phyloP scores from a whole-genome alignment of 2,797 vertebrate genomes.

The Pseudomugil tenellus region DNA sequence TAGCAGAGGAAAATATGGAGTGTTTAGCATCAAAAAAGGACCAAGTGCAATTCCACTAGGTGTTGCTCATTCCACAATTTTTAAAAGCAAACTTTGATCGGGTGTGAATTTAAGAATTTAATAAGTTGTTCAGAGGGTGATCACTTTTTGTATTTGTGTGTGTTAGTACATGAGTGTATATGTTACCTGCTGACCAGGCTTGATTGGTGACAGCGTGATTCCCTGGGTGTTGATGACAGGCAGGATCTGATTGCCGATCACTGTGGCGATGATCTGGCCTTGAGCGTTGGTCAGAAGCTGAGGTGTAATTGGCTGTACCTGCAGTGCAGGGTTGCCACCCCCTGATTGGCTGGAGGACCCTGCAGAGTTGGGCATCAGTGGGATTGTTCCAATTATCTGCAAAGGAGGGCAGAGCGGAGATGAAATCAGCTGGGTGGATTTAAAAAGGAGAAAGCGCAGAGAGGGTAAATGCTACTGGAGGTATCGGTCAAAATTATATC shows the following conservation, averaged over 20 bases:
- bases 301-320: slow-evolving; percentile 98
- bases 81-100: slow-evolving; percentile 35
- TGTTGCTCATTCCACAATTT: slow-evolving; percentile 67
- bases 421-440: slow-evolving; percentile 71
- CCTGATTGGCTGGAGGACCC: slow-evolving; percentile 92
- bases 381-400: slow-evolving; percentile 99
- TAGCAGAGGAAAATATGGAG: slow-evolving; percentile 21
- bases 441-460: slow-evolving; percentile 56
- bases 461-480: slow-evolving; percentile 67
- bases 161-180: slow-evolving; percentile 25
- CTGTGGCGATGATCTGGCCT: slow-evolving; percentile 99
- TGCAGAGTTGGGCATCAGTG: slow-evolving; percentile 94
- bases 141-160: slow-evolving; percentile 19
- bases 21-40: slow-evolving; percentile 40
- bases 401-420: slow-evolving; percentile 67
- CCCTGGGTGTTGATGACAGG: slow-evolving; percentile 99
- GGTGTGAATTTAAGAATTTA: slow-evolving; percentile 36
- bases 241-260: slow-evolving; percentile 99
- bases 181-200: slow-evolving; percentile 97
- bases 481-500: slow-evolving; percentile 60
- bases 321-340: slow-evolving; percentile 91
- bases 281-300: slow-evolving; percentile 99
- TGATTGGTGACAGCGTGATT: slow-evolving; percentile 98
- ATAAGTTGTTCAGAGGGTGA: slow-evolving; percentile 29
- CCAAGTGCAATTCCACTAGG: slow-evolving; percentile 61